These are phyloP conservation scores for Mesitornis unicolor DNA, from an alignment of 2,113 vertebrate genomes.

Conservation along the genomic window DNA sequence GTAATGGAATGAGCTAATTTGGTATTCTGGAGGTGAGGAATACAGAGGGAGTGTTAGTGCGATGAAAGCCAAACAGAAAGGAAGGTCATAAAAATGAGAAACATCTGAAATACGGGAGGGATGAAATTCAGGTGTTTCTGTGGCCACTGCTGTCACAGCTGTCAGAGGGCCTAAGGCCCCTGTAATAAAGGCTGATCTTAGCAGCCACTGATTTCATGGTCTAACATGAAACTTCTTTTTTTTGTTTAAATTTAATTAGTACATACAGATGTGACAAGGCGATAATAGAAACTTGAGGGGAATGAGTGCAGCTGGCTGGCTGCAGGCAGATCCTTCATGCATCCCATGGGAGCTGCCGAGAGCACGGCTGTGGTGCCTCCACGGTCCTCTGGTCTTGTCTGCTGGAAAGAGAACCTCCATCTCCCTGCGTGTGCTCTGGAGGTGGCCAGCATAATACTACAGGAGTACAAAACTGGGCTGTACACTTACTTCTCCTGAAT, in stretches of 20 bases:
- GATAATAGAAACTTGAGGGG: not conserved
- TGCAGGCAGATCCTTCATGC: not conserved
- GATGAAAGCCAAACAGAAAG: constrained; percentile 3
- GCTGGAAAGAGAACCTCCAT: not conserved
- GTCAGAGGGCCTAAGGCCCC: not conserved
- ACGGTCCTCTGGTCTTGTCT: not conserved
- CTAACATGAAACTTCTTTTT: constrained; percentile 23
- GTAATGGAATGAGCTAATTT: not conserved
- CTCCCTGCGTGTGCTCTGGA: not conserved
- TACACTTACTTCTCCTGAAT: not conserved
- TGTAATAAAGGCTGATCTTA: constrained; percentile 18
- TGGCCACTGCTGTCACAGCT: not conserved
- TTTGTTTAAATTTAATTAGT: constrained; percentile 39
- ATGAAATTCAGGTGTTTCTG: not conserved
- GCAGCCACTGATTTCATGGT: not conserved
- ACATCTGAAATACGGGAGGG: not conserved
- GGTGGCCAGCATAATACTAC: not conserved
- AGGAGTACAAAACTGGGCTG: not conserved
- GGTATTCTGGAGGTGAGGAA: not conserved
- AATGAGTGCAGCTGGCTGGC: not conserved
- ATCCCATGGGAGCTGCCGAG: not conserved
- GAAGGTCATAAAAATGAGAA: constrained; percentile 6
- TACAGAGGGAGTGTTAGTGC: not conserved
- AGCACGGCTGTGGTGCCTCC: not conserved
- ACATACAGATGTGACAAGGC: not conserved